phyloP scores from a whole-genome alignment of 2,113 vertebrate species.

The Albula goreensis region DNA sequence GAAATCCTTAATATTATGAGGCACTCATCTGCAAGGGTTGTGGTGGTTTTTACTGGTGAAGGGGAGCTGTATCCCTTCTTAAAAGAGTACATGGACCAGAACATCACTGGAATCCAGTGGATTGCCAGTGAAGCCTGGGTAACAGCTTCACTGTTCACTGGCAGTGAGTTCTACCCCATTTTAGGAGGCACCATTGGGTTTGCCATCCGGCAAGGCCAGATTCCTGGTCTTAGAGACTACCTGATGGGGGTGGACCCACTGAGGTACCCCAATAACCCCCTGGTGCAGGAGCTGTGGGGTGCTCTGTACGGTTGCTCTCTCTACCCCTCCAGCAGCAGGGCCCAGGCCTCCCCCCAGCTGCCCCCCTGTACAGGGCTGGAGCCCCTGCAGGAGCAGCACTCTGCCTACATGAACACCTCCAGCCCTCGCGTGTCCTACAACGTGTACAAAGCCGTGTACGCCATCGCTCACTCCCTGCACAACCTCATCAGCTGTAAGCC shows the following conservation, averaged over 20 bases:
- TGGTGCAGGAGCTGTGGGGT: slow-evolving; percentile 68
- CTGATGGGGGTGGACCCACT: slow-evolving; percentile 60
- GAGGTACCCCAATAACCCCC: slow-evolving; percentile 53
- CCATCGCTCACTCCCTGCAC: slow-evolving; percentile 69
- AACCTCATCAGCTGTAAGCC: slow-evolving; percentile 62
- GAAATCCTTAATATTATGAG: slow-evolving; percentile 26
- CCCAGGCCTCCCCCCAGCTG: slow-evolving; percentile 16
- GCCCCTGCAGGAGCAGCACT: slow-evolving; percentile 50
- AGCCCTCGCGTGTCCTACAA: slow-evolving; percentile 65
- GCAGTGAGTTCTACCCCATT: slow-evolving; percentile 62
- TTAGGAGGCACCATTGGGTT: slow-evolving; percentile 72
- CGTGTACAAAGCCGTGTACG: slow-evolving; percentile 66
- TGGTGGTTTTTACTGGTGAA: slow-evolving; percentile 25
- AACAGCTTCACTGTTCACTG: slow-evolving; percentile 65
- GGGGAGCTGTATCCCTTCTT: slow-evolving; percentile 24
- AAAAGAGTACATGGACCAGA: slow-evolving; percentile 40
- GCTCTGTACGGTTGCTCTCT: slow-evolving; percentile 65
- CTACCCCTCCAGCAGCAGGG: slow-evolving; percentile 7
- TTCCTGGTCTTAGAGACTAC: slow-evolving; percentile 62
- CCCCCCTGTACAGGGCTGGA: slow-evolving; percentile 63
- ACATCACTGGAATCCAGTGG: slow-evolving; percentile 72
- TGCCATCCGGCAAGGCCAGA: slow-evolving; percentile 60
- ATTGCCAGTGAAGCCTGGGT: slow-evolving; percentile 75
- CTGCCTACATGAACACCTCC: slow-evolving; percentile 66
- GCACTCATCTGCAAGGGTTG: slow-evolving; percentile 18